Percentiles rank a stretch among this genome's conserved stretches.
phyloP scores from a whole-genome alignment of 2,797 vertebrate genomes.

The Ptychobarbus kaznakovi region DNA sequence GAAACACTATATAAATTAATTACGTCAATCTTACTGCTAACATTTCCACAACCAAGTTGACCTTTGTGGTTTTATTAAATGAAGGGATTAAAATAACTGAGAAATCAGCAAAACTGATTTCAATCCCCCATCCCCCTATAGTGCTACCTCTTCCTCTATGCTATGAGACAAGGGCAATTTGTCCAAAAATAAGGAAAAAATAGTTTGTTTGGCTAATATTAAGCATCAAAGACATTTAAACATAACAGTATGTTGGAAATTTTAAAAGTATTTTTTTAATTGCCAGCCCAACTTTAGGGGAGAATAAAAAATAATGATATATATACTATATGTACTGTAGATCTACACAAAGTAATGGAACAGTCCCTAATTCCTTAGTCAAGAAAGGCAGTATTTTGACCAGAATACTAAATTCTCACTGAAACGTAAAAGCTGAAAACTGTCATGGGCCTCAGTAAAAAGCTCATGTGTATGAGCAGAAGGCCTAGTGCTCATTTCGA shows the following conservation, averaged over 20 bases:
- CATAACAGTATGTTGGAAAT: neutral
- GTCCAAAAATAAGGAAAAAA: conserved; percentile 13
- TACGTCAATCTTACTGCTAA: neutral
- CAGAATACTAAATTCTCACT: neutral
- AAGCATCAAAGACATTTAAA: neutral
- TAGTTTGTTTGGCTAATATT: conserved; percentile 17
- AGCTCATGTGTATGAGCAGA: neutral
- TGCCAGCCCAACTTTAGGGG: neutral
- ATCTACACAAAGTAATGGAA: neutral
- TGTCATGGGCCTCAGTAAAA: neutral
- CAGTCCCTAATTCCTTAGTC: neutral
- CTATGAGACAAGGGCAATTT: conserved; percentile 1
- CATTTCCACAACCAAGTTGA: neutral
- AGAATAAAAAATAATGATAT: neutral
- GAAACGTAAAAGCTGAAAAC: neutral
- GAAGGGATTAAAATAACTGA: conserved; percentile 4
- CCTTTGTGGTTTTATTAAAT: conserved; percentile 25
- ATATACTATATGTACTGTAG: neutral
- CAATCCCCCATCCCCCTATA: neutral
- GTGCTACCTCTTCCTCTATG: neutral
- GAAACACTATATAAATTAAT: conserved; percentile 13
- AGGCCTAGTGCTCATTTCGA: neutral
- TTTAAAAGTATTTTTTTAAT: neutral
- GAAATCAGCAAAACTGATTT: conserved; percentile 35
- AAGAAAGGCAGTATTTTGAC: neutral